Evolutionary conservation across 2,113 vertebrate species (phyloP).

Genomic region (Nycticryphes semicollaris): DNA sequence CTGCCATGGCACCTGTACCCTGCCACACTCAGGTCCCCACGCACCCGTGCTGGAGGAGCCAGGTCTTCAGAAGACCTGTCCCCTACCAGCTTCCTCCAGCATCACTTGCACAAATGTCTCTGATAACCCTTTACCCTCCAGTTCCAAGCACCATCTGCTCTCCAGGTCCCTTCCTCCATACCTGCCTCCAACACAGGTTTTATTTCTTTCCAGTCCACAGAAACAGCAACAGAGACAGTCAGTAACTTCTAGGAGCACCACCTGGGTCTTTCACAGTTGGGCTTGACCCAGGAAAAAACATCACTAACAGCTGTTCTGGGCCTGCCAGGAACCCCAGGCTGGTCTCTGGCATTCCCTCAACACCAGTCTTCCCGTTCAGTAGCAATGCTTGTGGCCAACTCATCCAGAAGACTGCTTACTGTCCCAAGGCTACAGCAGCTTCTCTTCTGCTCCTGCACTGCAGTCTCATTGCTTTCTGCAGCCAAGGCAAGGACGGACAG

Average conservation of each 20-base stretch:
- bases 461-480: not conserved
- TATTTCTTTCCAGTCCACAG: not conserved
- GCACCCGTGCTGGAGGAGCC: not conserved
- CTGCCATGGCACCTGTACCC: not conserved
- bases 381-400: rapidly evolving
- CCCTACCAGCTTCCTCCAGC: not conserved
- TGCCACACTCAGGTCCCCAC: not conserved
- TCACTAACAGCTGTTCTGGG: rapidly evolving
- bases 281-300: not conserved
- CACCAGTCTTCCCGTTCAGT: rapidly evolving
- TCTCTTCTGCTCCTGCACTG: not conserved
- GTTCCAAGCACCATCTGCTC: not conserved
- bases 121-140: rapidly evolving
- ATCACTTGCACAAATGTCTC: rapidly evolving
- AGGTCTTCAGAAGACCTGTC: not conserved
- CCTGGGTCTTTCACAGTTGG: rapidly evolving
- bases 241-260: not conserved
- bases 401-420: not conserved
- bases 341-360: not conserved
- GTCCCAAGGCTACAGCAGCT: not conserved
- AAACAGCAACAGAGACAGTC: not conserved
- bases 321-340: not conserved
- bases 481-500: not conserved
- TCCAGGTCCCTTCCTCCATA: not conserved
- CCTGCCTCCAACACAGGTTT: not conserved